Percentiles rank a stretch among this genome's conserved stretches.
Evolutionary conservation across 1,140 invertebrate species (phyloP).

Genomic region (Caenorhabditis brenneri): DNA sequence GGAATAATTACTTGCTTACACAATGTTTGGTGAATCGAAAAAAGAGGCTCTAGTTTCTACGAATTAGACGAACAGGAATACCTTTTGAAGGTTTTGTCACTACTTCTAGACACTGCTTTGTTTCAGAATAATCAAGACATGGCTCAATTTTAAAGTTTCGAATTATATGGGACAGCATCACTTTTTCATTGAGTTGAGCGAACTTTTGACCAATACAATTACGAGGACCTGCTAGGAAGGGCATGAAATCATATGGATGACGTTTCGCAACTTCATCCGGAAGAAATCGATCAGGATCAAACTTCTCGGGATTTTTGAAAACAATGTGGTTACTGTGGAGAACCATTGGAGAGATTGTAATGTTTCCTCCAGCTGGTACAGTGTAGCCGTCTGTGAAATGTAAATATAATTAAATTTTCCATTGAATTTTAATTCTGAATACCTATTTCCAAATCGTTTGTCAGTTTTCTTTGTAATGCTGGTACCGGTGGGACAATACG

Average conservation of each 20-base stretch:
- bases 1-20: background rate
- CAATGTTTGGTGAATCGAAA: background rate
- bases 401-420: background rate
- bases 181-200: conserved; percentile 52
- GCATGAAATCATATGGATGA: conserved; percentile 48
- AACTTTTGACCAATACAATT: conserved; percentile 57
- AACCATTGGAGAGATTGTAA: conserved; percentile 37
- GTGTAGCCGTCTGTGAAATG: conserved; percentile 44
- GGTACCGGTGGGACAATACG: no score
- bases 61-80: background rate
- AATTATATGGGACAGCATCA: conserved; percentile 47
- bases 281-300: conserved; percentile 47
- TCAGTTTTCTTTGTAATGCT: no score
- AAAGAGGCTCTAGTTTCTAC: conserved; percentile 11
- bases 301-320: background rate
- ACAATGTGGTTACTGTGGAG: conserved; percentile 45
- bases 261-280: conserved; percentile 45
- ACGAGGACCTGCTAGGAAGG: conserved; percentile 50
- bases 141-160: conserved; percentile 43
- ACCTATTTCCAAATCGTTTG: no score
- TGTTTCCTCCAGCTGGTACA: conserved; percentile 2
- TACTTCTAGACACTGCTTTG: conserved; percentile 2
- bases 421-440: no score
- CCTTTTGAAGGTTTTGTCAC: conserved; percentile 1
- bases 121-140: background rate